These are phyloP conservation scores for Endotricha flammealis DNA, from an alignment of 2,888 invertebrate species.

Conservation along the genomic window DNA sequence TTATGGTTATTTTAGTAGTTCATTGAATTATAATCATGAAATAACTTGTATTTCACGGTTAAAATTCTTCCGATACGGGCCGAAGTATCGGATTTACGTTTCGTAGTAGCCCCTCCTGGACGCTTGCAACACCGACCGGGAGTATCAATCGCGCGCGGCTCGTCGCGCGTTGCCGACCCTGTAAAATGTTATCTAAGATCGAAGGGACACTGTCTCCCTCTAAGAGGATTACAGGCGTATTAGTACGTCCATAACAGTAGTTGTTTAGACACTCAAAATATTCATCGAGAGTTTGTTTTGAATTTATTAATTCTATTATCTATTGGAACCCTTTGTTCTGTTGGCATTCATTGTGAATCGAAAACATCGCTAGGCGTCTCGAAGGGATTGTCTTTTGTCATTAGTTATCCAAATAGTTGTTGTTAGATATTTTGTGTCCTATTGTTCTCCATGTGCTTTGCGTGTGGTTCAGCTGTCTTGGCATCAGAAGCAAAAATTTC, in stretches of 20 bases:
- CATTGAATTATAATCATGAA: no score
- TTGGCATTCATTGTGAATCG: constrained; percentile 56
- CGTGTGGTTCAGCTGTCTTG: background rate
- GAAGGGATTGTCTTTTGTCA: constrained; percentile 37
- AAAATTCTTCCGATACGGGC: no score
- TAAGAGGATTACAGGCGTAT: no score
- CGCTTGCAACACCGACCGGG: no score
- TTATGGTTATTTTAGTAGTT: no score
- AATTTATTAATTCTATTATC: constrained; percentile 58
- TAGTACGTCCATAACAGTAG: constrained; percentile 16
- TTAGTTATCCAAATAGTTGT: constrained; percentile 17
- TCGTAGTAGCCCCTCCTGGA: no score
- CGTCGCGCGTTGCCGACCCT: no score
- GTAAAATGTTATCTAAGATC: no score
- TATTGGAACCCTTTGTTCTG: constrained; percentile 67
- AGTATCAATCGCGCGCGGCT: no score
- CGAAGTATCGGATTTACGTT: no score
- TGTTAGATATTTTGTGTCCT: constrained; percentile 7
- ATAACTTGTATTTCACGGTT: no score
- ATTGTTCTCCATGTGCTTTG: background rate
- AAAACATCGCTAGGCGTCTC: constrained; percentile 51
- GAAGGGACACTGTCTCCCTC: no score
- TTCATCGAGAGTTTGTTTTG: constrained; percentile 59
- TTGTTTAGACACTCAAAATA: constrained; percentile 54
- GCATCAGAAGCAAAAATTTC: background rate